Base-by-base conservation (phyloP, 2,888 invertebrate genomes). In the Platycheirus albimanus region DNA sequence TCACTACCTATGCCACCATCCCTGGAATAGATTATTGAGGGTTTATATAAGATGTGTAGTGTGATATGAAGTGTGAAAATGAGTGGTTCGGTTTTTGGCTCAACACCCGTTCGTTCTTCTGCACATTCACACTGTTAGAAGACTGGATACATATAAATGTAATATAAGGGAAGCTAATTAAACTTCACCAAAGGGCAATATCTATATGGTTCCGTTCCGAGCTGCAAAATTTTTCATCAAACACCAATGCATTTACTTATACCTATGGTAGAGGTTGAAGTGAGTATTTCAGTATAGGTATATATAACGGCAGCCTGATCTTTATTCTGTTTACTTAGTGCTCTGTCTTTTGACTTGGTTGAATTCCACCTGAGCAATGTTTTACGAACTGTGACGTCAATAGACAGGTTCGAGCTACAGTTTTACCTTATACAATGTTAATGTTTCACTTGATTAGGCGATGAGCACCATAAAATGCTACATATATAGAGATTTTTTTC, bases 81-180 rank as follows among this genome's bases (percentile, higher is more conserved):
- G 69, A 63, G 54, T 33, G 51, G 47, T 41, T 10, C 2, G 19
- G 36, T 45, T 61, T 36, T 78, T 67, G 20, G 47, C 1, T 54
- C 45, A 41, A 58, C 58, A 30, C 17, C 45, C 33, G 6, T 58
- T 24, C 33, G 6, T 58, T 24, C 20, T 45, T 38, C 15, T 69
- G 49, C 13, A 41, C 61, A 54, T 52, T 79, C 47, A 74, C 79
- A 74, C 67, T 72, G 13, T 45, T 28, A 28, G 10, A 30, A 17
- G 7, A 24, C 13, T 15, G 10, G 13, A 2, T 20, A 5, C 20
- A 3, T 24, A 17, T 8, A 2, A 6, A 3, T 56, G 13, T 41
- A n/a, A 78, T 67, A 63, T n/a, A 28, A 24, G n/a, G 49, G 36
- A 36, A 75, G 58, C 66, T 81, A 81, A 81, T 81, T 70, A 76